phyloP scores from a whole-genome alignment of 2,888 invertebrate genomes.

The Drosophila emarginata region DNA sequence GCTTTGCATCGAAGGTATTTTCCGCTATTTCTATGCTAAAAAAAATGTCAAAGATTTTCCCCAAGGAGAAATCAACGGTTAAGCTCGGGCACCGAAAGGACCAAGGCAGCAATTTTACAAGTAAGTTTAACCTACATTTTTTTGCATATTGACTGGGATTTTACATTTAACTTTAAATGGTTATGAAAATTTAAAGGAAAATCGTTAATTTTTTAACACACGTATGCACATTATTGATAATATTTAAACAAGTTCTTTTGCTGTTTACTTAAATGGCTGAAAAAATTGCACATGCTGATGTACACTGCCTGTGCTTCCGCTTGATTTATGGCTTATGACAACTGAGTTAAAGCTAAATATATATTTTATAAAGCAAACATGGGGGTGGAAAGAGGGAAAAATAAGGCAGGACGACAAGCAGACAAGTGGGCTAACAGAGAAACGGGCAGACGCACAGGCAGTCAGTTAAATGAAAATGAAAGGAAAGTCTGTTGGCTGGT shows the following conservation, averaged over 20 bases:
- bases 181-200: conserved; percentile 1
- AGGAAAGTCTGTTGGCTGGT: conserved; percentile 10
- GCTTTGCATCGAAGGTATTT: no score
- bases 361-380: conserved; percentile 11
- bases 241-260: background rate
- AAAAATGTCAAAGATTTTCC: no score
- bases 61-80: no score
- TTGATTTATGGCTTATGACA: conserved; percentile 65
- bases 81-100: no score
- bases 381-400: background rate
- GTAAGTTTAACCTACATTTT: background rate
- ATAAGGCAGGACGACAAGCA: conserved; percentile 17
- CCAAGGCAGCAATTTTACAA: background rate
- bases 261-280: background rate
- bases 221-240: background rate
- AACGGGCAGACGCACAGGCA: background rate
- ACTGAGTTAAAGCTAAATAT: conserved; percentile 33
- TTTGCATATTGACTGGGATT: background rate
- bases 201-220: background rate
- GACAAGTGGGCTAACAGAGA: background rate
- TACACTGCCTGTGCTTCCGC: conserved; percentile 15
- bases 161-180: background rate
- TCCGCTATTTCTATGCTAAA: no score
- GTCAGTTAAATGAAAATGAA: conserved; percentile 17
- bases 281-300: background rate